These are phyloP conservation scores for Atta colombica DNA, from an alignment of 1,140 invertebrate genomes.

Conservation along the genomic window DNA sequence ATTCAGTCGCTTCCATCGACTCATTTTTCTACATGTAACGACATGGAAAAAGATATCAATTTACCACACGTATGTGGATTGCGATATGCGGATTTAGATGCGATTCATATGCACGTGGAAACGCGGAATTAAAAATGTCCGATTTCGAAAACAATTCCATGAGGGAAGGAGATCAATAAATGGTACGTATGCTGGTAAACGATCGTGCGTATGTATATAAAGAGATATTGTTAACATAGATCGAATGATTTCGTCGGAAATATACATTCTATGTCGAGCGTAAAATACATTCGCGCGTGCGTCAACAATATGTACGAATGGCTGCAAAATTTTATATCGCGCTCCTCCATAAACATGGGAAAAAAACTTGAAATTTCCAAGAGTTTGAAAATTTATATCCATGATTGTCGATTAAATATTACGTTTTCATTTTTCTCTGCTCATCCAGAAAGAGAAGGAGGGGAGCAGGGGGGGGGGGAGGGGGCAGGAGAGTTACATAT, in stretches of 20 bases:
- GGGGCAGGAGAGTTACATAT: conserved; percentile 6
- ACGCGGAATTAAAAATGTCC: conserved; percentile 44
- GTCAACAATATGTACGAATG: conserved; percentile 8
- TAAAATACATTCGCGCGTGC: conserved; percentile 25
- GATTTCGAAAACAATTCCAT: conserved; percentile 31
- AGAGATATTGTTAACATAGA: conserved; percentile 51
- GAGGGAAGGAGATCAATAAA: neutral
- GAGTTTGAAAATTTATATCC: conserved; percentile 45
- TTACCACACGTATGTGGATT: neutral
- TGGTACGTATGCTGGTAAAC: neutral
- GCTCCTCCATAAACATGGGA: neutral
- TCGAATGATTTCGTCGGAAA: conserved; percentile 48
- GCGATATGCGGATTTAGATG: neutral
- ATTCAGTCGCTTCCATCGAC: conserved; percentile 2
- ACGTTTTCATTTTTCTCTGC: conserved; percentile 54
- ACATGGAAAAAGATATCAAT: neutral
- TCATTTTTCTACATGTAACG: neutral
- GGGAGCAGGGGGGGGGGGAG: neutral
- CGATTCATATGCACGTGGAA: neutral
- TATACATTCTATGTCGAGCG: neutral
- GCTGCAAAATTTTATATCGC: conserved; percentile 24
- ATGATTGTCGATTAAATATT: conserved; percentile 54
- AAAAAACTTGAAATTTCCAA: conserved; percentile 54
- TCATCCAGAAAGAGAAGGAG: neutral
- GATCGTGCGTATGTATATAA: conserved; percentile 1